Evolutionary conservation across 2,113 vertebrate species (phyloP), one percentile per base, ranked within the genome.

Genomic region (Gnathonemus echidnorhynchus): DNA sequence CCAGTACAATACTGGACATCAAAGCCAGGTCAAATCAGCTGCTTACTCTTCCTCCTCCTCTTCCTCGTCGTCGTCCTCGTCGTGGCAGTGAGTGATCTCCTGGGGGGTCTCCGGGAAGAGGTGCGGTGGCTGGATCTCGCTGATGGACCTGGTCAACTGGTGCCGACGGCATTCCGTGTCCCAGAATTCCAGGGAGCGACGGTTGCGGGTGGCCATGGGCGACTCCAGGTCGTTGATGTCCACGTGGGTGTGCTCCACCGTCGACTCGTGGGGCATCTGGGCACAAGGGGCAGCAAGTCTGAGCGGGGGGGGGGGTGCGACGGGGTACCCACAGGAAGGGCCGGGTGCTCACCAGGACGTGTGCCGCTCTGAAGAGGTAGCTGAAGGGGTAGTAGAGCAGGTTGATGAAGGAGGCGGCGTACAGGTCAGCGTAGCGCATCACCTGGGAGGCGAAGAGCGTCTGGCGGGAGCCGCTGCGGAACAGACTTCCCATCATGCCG

Each of bases 401-500:
- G 92, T 99, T 99, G 95, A 99, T 99, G 96, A 99, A 99, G 84
- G 98, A 99, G 0, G 98, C 98, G 2, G 98, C 98, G 6, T 99
- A 99, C 91, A 99, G 96, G 86, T 99, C 98, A 0, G 98, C 98
- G 0, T 99, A 99, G 50, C 98, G 98, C 98, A 99, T 99, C 95
- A 99, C 98, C 91, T 99, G 98, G 90, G 98, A 99, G 90, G 98
- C 98, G 86, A 99, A 99, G 66, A 99, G 95, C 0, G 98, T 99
- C 96, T 99, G 98, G 70, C 98, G 96, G 56, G 98, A 99, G 89
- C 98, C 98, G 0, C 98, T 99, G 91, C 98, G 98, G 92, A 99
- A 99, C 19, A 99, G 96, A 91, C 98, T 99, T 24, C 98, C 98
- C 98, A 99, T 99, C 98, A 99, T 99, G 90, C 98, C 98, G 0